phyloP scores from a whole-genome alignment of 92 coral and sea anemone genomes.

The Zoanthus sociatus region DNA sequence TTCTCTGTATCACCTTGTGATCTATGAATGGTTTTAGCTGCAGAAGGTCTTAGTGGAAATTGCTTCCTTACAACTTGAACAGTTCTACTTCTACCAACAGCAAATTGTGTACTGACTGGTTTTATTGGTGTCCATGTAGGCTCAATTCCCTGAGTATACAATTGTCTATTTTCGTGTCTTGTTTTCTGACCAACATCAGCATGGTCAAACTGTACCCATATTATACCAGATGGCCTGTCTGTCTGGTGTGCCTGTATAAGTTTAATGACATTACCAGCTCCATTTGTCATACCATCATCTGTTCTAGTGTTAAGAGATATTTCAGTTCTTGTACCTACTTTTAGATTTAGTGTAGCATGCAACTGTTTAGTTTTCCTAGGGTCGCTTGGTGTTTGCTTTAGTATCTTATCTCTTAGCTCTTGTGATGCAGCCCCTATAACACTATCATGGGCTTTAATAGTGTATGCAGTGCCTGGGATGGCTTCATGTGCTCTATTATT shows the following conservation, averaged over 20 bases:
- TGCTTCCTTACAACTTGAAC: constrained; percentile 62
- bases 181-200: constrained; percentile 70
- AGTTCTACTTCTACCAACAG: constrained; percentile 73
- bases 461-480: constrained; percentile 13
- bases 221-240: constrained; percentile 71
- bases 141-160: constrained; percentile 72
- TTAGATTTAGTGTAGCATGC: constrained; percentile 48
- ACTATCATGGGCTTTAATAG: constrained; percentile 53
- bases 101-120: constrained; percentile 78
- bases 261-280: constrained; percentile 65
- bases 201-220: constrained; percentile 80
- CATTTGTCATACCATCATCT: constrained; percentile 73
- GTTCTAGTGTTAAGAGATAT: constrained; percentile 54
- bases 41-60: constrained; percentile 79
- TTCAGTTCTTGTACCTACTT: constrained; percentile 68
- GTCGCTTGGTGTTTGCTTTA: constrained; percentile 39
- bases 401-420: constrained; percentile 18
- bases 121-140: constrained; percentile 75
- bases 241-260: constrained; percentile 58
- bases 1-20: constrained; percentile 82
- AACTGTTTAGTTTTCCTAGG: constrained; percentile 75
- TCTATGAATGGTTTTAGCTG: constrained; percentile 74
- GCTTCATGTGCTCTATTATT: constrained; percentile 21
- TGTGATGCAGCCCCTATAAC: constrained; percentile 14
- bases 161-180: constrained; percentile 66